Conservation (phyloP, 1,140 invertebrate genomes). For the Tetramorium parvispinum region DNA sequence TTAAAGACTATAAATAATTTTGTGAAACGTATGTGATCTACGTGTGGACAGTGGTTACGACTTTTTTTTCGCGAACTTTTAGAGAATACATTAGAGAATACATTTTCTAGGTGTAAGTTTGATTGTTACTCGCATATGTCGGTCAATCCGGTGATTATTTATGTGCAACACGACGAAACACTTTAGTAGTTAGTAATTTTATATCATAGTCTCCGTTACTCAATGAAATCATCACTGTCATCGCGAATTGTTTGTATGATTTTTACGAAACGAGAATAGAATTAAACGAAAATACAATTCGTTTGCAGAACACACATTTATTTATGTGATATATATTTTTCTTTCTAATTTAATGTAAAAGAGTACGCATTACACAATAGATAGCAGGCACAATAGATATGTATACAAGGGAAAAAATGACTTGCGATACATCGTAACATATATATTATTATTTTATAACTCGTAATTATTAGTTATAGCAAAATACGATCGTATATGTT, state of each 20-base stretch:
- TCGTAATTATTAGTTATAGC: background rate
- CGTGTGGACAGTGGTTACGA: slow-evolving; percentile 5
- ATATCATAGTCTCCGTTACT: background rate
- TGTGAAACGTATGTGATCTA: background rate
- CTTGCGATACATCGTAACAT: background rate
- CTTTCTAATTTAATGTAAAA: background rate
- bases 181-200: slow-evolving; percentile 14
- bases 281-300: background rate
- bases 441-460: background rate
- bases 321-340: slow-evolving; percentile 3
- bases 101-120: slow-evolving; percentile 38
- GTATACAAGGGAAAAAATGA: background rate
- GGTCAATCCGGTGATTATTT: slow-evolving; percentile 22
- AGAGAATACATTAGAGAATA: slow-evolving; percentile 11
- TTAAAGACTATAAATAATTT: slow-evolving; percentile 50
- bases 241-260: background rate
- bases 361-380: background rate
- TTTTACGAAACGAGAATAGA: background rate
- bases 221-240: background rate
- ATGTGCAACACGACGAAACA: slow-evolving; percentile 6
- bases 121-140: slow-evolving; percentile 10
- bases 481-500: background rate
- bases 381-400: background rate
- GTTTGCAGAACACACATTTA: background rate
- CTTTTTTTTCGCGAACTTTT: slow-evolving; percentile 5